Percentiles rank a stretch among this genome's conserved stretches.
Evolutionary conservation across 2,113 vertebrate genomes (phyloP).

Genomic region (Rostratula benghalensis): DNA sequence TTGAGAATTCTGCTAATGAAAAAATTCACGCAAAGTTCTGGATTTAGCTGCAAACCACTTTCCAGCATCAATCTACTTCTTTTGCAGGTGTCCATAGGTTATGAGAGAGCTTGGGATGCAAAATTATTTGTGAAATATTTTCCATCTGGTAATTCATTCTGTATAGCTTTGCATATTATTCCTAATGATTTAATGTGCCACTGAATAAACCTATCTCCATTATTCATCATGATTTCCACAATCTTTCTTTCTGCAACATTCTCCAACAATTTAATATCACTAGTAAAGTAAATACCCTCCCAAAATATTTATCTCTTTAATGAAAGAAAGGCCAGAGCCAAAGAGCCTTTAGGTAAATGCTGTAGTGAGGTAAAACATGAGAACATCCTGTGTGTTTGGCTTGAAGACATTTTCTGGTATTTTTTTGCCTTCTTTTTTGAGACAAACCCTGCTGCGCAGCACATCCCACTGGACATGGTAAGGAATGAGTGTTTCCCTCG

Average conservation of each 20-base stretch:
- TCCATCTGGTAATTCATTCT: neutral
- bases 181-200: neutral
- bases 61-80: neutral
- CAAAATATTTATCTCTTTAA: neutral
- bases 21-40: neutral
- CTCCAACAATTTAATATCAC: neutral
- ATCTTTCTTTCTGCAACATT: neutral
- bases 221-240: neutral
- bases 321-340: neutral
- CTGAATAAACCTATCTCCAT: neutral
- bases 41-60: neutral
- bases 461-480: neutral
- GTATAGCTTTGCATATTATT: neutral
- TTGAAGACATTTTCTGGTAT: neutral
- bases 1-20: neutral
- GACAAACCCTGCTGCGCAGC: neutral
- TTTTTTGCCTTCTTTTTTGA: neutral
- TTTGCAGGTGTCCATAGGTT: neutral
- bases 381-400: neutral
- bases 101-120: neutral
- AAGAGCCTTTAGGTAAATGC: neutral
- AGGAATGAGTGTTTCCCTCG: fast-evolving
- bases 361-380: neutral
- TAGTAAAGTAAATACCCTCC: neutral
- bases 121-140: neutral